Evolutionary conservation across 2,797 vertebrate species (phyloP).

Genomic region (Girardinus metallicus): DNA sequence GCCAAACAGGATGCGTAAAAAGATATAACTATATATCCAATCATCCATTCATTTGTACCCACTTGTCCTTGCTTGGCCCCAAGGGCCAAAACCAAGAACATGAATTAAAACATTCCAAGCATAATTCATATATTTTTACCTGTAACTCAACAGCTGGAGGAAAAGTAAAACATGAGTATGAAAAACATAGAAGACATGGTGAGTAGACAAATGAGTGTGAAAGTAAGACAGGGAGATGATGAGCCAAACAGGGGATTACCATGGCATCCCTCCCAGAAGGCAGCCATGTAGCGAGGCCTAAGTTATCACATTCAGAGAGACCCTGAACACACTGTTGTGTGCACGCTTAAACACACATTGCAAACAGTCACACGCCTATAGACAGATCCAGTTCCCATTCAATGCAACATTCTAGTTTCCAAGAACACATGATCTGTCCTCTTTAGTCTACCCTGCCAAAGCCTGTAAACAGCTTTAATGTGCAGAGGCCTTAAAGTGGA

Average conservation of each 20-base stretch:
- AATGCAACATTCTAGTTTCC: conserved; percentile 43
- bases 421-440: conserved; percentile 41
- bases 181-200: conserved; percentile 37
- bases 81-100: not conserved
- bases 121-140: conserved; percentile 24
- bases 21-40: not conserved
- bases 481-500: conserved; percentile 10
- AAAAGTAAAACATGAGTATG: conserved; percentile 8
- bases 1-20: not conserved
- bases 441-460: conserved; percentile 31
- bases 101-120: conserved; percentile 8
- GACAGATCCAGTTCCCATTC: conserved; percentile 56
- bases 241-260: conserved; percentile 72
- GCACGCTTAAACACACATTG: conserved; percentile 20
- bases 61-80: not conserved
- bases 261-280: conserved; percentile 73
- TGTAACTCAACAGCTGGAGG: conserved; percentile 11
- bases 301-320: conserved; percentile 56
- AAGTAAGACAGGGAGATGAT: conserved; percentile 34
- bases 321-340: conserved; percentile 21
- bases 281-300: conserved; percentile 61
- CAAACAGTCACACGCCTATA: conserved; percentile 44
- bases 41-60: not conserved
- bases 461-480: conserved; percentile 6
- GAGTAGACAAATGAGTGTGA: conserved; percentile 15